phyloP scores from a whole-genome alignment of 1,140 invertebrate genomes.

The Paramacrobiotus metropolitanus region DNA sequence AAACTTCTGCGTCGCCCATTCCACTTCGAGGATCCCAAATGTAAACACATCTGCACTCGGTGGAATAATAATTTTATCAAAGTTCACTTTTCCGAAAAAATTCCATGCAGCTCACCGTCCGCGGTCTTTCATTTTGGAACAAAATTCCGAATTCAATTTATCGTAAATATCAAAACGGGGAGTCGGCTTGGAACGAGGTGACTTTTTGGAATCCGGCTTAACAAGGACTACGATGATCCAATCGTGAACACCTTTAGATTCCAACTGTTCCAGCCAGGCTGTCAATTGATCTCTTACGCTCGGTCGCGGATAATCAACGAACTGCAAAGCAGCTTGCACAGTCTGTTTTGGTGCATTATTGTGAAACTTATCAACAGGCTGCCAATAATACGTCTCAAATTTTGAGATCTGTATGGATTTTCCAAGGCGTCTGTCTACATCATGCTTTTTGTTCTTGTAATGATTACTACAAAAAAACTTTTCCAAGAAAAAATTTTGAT shows the following conservation, averaged over 20 bases:
- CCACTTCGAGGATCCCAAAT: slow-evolving; percentile 71
- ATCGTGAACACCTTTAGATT: background rate
- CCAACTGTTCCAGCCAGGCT: background rate
- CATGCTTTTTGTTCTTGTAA: too few species aligned
- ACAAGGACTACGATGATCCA: slow-evolving; percentile 1
- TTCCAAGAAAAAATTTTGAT: too few species aligned
- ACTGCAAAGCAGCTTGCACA: too few species aligned
- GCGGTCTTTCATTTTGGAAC: background rate
- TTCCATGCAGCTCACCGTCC: background rate
- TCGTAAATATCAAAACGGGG: background rate
- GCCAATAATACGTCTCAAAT: too few species aligned
- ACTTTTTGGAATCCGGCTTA: background rate
- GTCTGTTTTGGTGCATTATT: too few species aligned
- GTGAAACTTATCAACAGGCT: too few species aligned
- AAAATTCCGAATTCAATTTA: background rate
- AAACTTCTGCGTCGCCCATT: slow-evolving; percentile 61
- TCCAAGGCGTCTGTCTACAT: too few species aligned
- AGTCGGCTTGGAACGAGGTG: background rate
- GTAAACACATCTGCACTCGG: slow-evolving; percentile 45
- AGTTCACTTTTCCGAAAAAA: too few species aligned
- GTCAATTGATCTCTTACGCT: background rate
- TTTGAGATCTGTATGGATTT: too few species aligned
- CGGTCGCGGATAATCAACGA: too few species aligned
- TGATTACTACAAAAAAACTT: too few species aligned
- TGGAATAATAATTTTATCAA: too few species aligned